Evolutionary conservation across 2,113 vertebrate genomes (phyloP), one percentile per base, ranked within the genome.

Genomic region (Machaerirhynchus nigripectus): DNA sequence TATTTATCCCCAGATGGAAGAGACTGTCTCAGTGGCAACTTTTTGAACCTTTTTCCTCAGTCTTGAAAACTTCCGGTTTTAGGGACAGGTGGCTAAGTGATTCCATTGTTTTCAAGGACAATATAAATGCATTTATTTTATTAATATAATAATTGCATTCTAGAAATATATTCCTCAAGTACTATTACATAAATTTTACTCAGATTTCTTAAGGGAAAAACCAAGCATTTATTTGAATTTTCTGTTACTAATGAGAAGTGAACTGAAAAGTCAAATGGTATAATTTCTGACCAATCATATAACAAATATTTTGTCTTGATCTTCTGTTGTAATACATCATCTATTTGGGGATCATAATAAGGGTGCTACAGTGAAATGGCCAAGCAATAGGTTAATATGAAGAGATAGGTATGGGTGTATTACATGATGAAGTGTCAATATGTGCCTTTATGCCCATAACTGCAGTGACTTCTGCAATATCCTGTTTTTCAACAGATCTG

Each of bases 401-500:
- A 65, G 59, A 75, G 19, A 39, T 27, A 70, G 33, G 10, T 75
- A 26, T 55, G 39, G 7, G 40, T 79, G 8, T 64, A 33, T 87
- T 87, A 71, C 28, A 40, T 4, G 11, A 24, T 75, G 22, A 49
- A 44, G 22, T 68, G 44, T 87, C 52, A 73, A 0, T 65, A 50
- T 53, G 19, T 87, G 19, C 33, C 40, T 17, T 59, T 67, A 52
- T 18, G 33, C 16, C 44, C 33, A 10, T 78, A 11, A 44, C 50
- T 78, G 13, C 31, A 90, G 23, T 55, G 33, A 52, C 24, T 84
- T 86, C 64, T 97, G 44, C 84, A 91, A 90, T 28, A 26, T 20
- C 87, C 12, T 78, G 0, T 90, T 87, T 96, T 92, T 96, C 75
- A 49, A 96, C 87, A 99, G 99, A 98, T 99, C 39, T 99, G 99